Base-by-base conservation (phyloP, 2,888 invertebrate species). In the Limnephilus auricula region DNA sequence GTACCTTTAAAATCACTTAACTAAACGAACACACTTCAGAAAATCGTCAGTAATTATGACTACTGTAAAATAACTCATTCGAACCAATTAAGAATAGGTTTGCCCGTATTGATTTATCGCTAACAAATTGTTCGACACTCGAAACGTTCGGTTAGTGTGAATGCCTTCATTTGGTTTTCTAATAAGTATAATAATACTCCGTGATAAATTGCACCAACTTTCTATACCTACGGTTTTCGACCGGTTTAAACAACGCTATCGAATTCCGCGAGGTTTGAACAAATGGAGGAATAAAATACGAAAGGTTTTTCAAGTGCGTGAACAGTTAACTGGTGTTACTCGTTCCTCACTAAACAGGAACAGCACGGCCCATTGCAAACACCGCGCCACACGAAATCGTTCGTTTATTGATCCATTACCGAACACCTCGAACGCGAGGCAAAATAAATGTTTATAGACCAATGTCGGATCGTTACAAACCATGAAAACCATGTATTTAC, bases 61-160 rank as follows among this genome's bases (percentile, higher is more conserved):
- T 93, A 92, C 93, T 93, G 93, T 92, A 90, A 91, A 93, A 92
- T 93, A 92, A 93, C 93, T 93, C 91, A 92, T 91, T 92, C 93
- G 89, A 91, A 90, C 92, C 92, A 93, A 93, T 93, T 93, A 93
- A 90, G 89, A 65, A 65, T 79, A 79, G 92, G 90, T 91, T 85
- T 85, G 89, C 89, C 87, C 32, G 92, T 92, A 93, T 92, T 93
- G 93, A 93, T 93, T 93, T 93, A 93, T 92, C 90, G 91, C 84
- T 91, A 93, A 93, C 93, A 93, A 93, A 93, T 93, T 93, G 93
- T 91, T 87, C 87, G 92, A 89, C 92, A 92, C 91, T 91, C 91
- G 40, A 32, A 31, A 88, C 87, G 65, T 83, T 79, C 84, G 90
- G 86, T 89, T 37, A 91, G 92, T 92, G 92, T 92, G 92, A 92